Conservation (phyloP, 2,888 invertebrate genomes). For the Eupithecia centaureata region DNA sequence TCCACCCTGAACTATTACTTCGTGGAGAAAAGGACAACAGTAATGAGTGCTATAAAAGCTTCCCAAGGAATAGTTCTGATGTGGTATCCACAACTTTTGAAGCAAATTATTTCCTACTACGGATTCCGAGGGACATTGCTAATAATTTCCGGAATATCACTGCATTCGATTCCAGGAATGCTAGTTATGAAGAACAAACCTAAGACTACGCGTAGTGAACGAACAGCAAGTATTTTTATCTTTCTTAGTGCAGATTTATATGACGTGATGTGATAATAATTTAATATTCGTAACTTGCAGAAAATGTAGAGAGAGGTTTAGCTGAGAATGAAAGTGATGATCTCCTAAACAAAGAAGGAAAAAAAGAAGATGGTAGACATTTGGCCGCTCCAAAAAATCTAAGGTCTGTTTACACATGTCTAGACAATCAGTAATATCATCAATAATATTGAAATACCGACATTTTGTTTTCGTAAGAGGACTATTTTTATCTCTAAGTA, state of each 20-base stretch:
- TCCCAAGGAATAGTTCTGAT: conserved; percentile 84
- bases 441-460: neutral
- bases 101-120: conserved; percentile 75
- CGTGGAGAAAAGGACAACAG: conserved; percentile 82
- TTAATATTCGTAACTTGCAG: conserved; percentile 48
- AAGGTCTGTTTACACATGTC: conserved; percentile 18
- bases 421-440: neutral
- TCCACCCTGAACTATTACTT: conserved; percentile 86
- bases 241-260: conserved; percentile 33
- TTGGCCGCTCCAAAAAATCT: conserved; percentile 18
- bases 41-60: conserved; percentile 86
- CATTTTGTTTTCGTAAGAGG: neutral
- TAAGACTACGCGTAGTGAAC: conserved; percentile 44
- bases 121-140: conserved; percentile 86
- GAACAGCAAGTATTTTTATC: conserved; percentile 74
- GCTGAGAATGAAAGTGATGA: conserved; percentile 54
- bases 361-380: conserved; percentile 4
- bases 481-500: neutral
- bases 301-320: conserved; percentile 50
- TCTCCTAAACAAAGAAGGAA: conserved; percentile 51
- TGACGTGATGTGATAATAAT: conserved; percentile 25
- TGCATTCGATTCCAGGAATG: conserved; percentile 85
- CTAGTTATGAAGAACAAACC: conserved; percentile 75
- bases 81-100: conserved; percentile 83
- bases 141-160: conserved; percentile 83